Percentiles rank a stretch among this genome's conserved stretches.
Evolutionary conservation across 2,888 invertebrate genomes (phyloP).

Genomic region (Lasioglossum villosulum): DNA sequence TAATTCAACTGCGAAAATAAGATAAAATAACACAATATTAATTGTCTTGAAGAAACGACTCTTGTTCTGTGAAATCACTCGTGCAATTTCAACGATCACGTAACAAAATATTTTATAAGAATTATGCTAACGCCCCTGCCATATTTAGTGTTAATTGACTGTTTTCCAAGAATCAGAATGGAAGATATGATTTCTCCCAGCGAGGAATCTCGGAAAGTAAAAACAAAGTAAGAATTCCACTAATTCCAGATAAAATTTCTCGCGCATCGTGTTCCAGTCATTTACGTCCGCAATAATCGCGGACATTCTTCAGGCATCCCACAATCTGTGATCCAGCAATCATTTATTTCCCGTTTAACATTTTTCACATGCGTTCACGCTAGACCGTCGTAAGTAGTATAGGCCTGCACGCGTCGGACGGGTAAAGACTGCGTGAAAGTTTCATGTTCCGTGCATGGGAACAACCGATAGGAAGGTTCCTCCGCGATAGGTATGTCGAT

Average conservation of each 20-base stretch:
- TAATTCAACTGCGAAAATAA: neutral
- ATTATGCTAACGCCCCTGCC: neutral
- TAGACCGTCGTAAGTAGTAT: constrained; percentile 32
- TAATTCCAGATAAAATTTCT: neutral
- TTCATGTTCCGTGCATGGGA: constrained; percentile 55
- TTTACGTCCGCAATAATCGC: neutral
- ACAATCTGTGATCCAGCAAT: neutral
- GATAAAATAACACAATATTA: neutral
- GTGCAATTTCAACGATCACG: neutral
- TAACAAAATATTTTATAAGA: neutral
- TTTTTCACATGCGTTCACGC: constrained; percentile 20
- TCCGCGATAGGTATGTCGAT: constrained; percentile 63
- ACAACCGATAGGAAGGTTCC: constrained; percentile 53
- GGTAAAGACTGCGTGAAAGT: constrained; percentile 36
- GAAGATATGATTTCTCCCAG: neutral
- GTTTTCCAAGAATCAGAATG: neutral
- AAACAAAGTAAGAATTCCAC: neutral
- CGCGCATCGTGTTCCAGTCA: neutral
- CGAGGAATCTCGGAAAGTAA: neutral
- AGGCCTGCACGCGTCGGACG: constrained; percentile 23
- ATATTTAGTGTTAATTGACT: neutral
- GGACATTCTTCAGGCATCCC: neutral
- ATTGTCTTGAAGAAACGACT: neutral
- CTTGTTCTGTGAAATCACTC: neutral
- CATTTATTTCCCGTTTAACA: neutral